These are phyloP conservation scores for Cygnus olor DNA, from an alignment of 2,797 vertebrate genomes.

Conservation along the genomic window DNA sequence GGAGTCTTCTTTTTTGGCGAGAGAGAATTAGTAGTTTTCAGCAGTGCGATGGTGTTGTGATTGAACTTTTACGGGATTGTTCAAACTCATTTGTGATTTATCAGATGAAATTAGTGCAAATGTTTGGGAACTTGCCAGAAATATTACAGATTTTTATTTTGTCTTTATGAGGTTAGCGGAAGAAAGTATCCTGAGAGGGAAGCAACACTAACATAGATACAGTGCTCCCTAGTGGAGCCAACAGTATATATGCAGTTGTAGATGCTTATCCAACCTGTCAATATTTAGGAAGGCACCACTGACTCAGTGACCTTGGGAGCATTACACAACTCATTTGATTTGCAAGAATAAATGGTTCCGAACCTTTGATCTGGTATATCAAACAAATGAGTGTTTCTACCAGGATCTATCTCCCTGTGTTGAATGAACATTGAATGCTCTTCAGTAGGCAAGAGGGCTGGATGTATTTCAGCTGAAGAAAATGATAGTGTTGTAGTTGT, in stretches of 20 bases:
- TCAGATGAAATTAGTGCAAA: neutral
- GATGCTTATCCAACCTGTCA: neutral
- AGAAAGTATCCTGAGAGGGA: neutral
- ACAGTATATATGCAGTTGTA: neutral
- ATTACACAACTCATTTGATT: slow-evolving; percentile 17
- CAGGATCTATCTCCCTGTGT: neutral
- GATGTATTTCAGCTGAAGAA: neutral
- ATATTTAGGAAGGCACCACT: neutral
- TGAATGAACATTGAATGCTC: neutral
- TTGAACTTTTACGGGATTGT: neutral
- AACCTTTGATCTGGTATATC: neutral
- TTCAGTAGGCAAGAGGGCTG: neutral
- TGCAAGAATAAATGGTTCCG: slow-evolving; percentile 18
- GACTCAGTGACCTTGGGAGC: slow-evolving; percentile 23
- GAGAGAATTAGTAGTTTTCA: neutral
- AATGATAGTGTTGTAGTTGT: neutral
- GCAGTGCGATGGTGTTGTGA: neutral
- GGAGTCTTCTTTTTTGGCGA: neutral
- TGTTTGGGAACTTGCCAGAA: neutral
- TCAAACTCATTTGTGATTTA: neutral
- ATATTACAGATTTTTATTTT: neutral
- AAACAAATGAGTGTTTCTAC: slow-evolving; percentile 21
- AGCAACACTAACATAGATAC: neutral
- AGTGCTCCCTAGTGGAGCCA: neutral
- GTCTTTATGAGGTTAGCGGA: neutral